Evolutionary conservation across 2,113 vertebrate genomes (phyloP), one percentile per base, ranked within the genome.

Genomic region (Prunella himalayana): DNA sequence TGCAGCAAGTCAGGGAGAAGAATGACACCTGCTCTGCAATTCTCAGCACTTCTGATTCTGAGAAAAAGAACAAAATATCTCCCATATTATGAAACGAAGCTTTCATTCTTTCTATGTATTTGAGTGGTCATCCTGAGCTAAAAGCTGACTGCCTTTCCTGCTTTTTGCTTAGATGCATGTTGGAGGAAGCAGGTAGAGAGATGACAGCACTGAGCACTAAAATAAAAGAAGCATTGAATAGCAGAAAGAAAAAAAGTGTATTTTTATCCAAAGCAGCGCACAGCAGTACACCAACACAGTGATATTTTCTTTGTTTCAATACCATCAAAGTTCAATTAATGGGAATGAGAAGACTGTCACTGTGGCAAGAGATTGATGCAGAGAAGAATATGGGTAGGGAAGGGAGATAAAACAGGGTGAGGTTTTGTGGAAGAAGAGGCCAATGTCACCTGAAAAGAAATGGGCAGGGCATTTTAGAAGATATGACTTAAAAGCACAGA

Each of bases 261-360:
- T 97, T 95, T 96, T 95, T 95, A 66, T 95, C 91, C 68, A 93
- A 86, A 90, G 60, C 28, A 25, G 42, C 91, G 83, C 96, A 93
- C 63, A 96, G 82, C 82, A 91, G 94, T 84, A 94, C 39, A 78
- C 86, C 89, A 95, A 91, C 80, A 90, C 59, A 63, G 35, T 57
- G 54, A 66, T 95, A 82, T 63, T 95, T 97, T 92, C 97, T 97
- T 35, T 95, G 93, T 95, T 97, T 96, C 27, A 13, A 91, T 61
- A 91, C 64, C 22, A 86, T 93, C 84, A 89, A 87, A 93, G 88
- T 96, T 90, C 82, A 86, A 27, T 88, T 91, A 95, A 92, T n/a
- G 50, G 93, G 93, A 95, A 50, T 0, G 2, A 84, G 45, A 77
- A 47, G 30, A 75, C 60, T 17, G 2, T 42, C 82, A 30, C 35